Evolutionary conservation across 92 coral and sea anemone species (phyloP).

Genomic region (Phenganax marumi): DNA sequence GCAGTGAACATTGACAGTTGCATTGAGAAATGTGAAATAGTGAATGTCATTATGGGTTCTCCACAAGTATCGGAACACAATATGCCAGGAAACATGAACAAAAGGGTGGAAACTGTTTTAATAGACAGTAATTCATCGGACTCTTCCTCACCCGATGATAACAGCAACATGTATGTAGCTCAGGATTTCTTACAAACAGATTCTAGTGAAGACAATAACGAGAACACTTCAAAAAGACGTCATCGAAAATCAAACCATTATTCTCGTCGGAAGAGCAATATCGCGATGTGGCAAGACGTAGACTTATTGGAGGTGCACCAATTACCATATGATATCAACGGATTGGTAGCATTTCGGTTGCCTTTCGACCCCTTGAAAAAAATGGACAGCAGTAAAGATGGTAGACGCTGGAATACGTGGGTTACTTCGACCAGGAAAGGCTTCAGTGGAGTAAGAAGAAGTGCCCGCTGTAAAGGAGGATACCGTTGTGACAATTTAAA

Average conservation of each 20-base stretch:
- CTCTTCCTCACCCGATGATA: not conserved
- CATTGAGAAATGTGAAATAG: conserved; percentile 18
- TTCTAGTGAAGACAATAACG: not conserved
- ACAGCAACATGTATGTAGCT: not conserved
- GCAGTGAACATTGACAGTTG: not conserved
- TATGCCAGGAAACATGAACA: not conserved
- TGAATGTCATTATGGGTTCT: not conserved
- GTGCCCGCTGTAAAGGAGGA: no score
- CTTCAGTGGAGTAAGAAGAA: no score
- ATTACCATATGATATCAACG: not conserved
- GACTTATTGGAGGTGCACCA: not conserved
- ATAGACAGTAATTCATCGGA: conserved; percentile 4
- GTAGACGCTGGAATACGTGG: no score
- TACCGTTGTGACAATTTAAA: no score
- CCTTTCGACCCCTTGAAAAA: no score
- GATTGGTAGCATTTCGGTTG: no score
- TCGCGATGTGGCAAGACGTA: not conserved
- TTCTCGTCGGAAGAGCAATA: conserved; percentile 22
- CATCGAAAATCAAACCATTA: conserved; percentile 17
- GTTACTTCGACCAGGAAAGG: no score
- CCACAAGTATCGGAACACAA: not conserved
- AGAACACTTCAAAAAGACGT: not conserved
- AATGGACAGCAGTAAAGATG: no score
- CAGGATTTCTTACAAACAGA: not conserved
- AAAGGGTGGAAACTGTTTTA: not conserved